Evolutionary conservation across 2,888 invertebrate genomes (phyloP).

Genomic region (Caenorhabditis sulstoni): DNA sequence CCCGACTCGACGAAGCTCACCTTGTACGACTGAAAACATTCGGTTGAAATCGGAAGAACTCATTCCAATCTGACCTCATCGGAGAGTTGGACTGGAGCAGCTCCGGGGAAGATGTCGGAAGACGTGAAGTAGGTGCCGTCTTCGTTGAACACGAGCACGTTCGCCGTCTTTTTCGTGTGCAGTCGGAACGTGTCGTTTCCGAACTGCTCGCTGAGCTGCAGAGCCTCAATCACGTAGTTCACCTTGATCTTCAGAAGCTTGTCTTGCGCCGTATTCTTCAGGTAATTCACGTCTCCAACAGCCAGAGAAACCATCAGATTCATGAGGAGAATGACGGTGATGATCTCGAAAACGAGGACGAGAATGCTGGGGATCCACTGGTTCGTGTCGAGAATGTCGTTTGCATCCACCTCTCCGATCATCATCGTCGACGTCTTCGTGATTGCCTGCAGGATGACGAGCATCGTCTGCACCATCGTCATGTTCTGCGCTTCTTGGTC

Average conservation of each 20-base stretch:
- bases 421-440: constrained; percentile 80
- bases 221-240: constrained; percentile 77
- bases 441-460: constrained; percentile 76
- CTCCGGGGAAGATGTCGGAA: constrained; percentile 25
- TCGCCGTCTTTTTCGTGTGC: constrained; percentile 63
- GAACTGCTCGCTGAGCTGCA: constrained; percentile 75
- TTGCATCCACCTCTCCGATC: constrained; percentile 78
- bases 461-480: constrained; percentile 63
- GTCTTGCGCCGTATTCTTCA: constrained; percentile 75
- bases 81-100: not conserved
- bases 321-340: constrained; percentile 79
- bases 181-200: constrained; percentile 50
- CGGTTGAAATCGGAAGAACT: not conserved
- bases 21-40: constrained; percentile 53
- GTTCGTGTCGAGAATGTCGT: constrained; percentile 68
- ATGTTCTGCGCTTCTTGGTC: constrained; percentile 60
- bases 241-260: constrained; percentile 78
- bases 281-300: constrained; percentile 77
- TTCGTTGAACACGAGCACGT: constrained; percentile 69
- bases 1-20: constrained; percentile 60
- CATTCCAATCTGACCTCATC: constrained; percentile 36
- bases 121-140: constrained; percentile 50
- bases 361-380: constrained; percentile 78
- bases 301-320: constrained; percentile 79
- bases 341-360: constrained; percentile 78